phyloP scores from a whole-genome alignment of 1,140 invertebrate genomes.

The Cydia splendana region DNA sequence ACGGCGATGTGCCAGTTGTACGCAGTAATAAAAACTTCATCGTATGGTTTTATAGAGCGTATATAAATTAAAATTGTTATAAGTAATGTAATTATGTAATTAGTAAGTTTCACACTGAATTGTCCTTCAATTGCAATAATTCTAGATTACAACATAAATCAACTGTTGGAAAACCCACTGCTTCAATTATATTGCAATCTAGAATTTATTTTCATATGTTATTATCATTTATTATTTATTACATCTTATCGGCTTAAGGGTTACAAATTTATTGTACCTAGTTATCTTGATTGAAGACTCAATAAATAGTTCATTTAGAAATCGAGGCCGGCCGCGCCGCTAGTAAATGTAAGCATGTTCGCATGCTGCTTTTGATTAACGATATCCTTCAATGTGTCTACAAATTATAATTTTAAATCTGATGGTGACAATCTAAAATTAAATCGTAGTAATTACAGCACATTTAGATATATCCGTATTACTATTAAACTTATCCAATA shows the following conservation, averaged over 20 bases:
- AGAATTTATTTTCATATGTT: slow-evolving; percentile 43
- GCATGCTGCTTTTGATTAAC: slow-evolving; percentile 17
- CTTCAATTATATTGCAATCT: slow-evolving; percentile 4
- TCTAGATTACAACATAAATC: neutral
- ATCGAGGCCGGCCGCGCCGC: neutral
- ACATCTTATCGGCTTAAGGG: slow-evolving; percentile 44
- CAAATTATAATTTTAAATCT: slow-evolving; percentile 15
- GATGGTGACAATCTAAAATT: neutral
- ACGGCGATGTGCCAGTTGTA: too few species aligned
- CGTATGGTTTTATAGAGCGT: too few species aligned
- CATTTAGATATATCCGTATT: neutral
- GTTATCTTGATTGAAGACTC: slow-evolving; percentile 64
- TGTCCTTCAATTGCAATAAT: neutral
- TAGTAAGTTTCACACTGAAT: neutral
- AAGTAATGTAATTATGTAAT: too few species aligned
- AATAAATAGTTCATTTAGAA: slow-evolving; percentile 33
- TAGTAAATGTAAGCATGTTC: slow-evolving; percentile 19
- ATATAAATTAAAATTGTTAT: too few species aligned
- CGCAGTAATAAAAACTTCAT: too few species aligned
- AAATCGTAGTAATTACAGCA: neutral
- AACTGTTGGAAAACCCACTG: neutral
- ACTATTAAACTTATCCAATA: neutral
- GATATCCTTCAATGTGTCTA: slow-evolving; percentile 7
- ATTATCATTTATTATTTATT: slow-evolving; percentile 44
- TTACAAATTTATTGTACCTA: slow-evolving; percentile 53